Evolutionary conservation across 2,888 invertebrate species (phyloP).

Genomic region (Frankliniella intonsa): DNA sequence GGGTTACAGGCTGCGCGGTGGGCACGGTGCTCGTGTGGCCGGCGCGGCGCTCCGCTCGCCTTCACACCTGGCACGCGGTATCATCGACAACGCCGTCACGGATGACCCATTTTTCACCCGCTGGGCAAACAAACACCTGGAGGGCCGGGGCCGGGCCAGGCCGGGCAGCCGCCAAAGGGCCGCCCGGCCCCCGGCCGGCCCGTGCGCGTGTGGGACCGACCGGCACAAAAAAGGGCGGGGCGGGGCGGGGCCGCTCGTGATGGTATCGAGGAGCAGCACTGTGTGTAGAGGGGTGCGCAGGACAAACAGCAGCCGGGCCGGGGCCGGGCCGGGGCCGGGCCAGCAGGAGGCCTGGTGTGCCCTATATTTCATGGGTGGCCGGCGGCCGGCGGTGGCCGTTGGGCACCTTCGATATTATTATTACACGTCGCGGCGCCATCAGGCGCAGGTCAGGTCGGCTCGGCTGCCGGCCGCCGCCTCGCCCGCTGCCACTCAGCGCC

Average conservation of each 20-base stretch:
- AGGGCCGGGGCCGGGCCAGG: not conserved
- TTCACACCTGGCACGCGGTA: not conserved
- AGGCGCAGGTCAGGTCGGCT: too few species aligned
- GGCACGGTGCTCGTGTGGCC: not conserved
- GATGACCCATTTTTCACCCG: slow-evolving; percentile 9
- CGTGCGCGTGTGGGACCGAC: not conserved
- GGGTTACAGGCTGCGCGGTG: not conserved
- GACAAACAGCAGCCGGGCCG: too few species aligned
- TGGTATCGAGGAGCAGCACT: too few species aligned
- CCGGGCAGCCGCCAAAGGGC: not conserved
- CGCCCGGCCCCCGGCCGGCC: not conserved
- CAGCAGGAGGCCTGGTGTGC: too few species aligned
- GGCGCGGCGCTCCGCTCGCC: not conserved
- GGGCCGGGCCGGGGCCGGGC: too few species aligned
- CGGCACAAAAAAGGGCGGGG: not conserved
- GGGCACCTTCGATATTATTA: too few species aligned
- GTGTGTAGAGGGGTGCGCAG: too few species aligned
- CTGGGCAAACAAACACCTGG: slow-evolving; percentile 1
- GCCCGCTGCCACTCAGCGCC: not conserved
- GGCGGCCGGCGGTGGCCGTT: too few species aligned
- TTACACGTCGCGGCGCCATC: too few species aligned
- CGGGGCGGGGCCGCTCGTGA: too few species aligned
- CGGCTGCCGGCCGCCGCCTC: not conserved
- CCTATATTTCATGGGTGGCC: too few species aligned
- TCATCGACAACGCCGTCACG: not conserved